A percentile compares a stretch with the other conserved stretches of the same genome.
phyloP scores from a whole-genome alignment of 2,797 vertebrate genomes.

The Glossophaga mutica region DNA sequence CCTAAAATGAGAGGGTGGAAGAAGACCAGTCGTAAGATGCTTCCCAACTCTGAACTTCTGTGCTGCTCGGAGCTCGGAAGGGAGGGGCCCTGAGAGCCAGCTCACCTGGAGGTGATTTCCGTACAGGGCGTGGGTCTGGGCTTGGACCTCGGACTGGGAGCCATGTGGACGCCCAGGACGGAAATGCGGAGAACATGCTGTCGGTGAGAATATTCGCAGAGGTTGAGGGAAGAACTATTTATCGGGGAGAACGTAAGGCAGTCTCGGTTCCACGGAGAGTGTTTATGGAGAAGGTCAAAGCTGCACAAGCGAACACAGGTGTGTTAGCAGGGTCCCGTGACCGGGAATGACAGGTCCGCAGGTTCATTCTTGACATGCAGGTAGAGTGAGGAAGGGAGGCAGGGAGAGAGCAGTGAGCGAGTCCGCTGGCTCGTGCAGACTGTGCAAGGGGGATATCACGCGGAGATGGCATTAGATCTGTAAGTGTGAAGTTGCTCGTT shows the following conservation, averaged over 20 bases:
- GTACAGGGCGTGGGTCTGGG: rapidly evolving
- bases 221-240: neutral
- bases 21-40: too few species aligned
- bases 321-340: too few species aligned
- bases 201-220: rapidly evolving
- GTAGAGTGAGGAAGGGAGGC: neutral
- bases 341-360: too few species aligned
- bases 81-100: rapidly evolving
- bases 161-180: rapidly evolving
- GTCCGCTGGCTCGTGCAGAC: too few species aligned
- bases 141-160: rapidly evolving
- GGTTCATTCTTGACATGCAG: neutral
- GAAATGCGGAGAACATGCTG: rapidly evolving
- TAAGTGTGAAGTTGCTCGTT: neutral
- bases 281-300: rapidly evolving
- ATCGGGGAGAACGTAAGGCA: neutral
- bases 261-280: neutral
- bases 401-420: too few species aligned
- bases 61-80: neutral
- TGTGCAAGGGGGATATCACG: too few species aligned
- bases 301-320: rapidly evolving
- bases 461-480: rapidly evolving
- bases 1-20: neutral
- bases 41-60: neutral
- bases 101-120: neutral